Conservation (phyloP, 1,140 invertebrate genomes). For the Lysiphlebus fabarum region DNA sequence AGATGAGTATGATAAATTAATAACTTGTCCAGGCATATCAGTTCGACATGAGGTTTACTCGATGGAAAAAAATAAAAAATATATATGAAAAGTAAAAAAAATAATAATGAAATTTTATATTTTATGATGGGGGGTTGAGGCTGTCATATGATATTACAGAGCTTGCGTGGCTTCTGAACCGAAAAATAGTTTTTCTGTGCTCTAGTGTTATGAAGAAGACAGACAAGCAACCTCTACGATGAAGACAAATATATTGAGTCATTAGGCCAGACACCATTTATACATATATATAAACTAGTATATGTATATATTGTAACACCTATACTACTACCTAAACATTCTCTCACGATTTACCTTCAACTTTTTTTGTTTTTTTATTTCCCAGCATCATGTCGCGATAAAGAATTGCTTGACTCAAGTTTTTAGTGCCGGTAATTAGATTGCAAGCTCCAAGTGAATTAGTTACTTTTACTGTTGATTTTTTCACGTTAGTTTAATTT, state of each 20-base stretch:
- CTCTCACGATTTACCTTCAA: background rate
- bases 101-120: too few relatives aligned
- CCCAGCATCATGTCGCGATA: slow-evolving; percentile 7
- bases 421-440: slow-evolving; percentile 19
- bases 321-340: background rate
- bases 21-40: slow-evolving; percentile 6
- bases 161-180: slow-evolving; percentile 26
- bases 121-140: too few relatives aligned
- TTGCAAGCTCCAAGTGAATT: slow-evolving; percentile 15
- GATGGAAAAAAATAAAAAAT: too few relatives aligned
- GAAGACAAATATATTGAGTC: too few relatives aligned
- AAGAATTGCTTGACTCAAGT: slow-evolving; percentile 13
- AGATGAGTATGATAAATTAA: background rate
- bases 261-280: too few relatives aligned
- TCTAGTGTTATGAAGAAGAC: slow-evolving; percentile 4
- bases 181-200: slow-evolving; percentile 29
- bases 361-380: background rate
- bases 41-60: too few relatives aligned
- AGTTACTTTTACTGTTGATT: slow-evolving; percentile 20
- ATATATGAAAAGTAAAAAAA: too few relatives aligned
- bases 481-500: slow-evolving; percentile 3
- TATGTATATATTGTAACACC: background rate
- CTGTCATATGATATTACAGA: background rate
- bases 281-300: too few relatives aligned
- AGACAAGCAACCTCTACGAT: too few relatives aligned